Evolutionary conservation across 2,797 vertebrate genomes (phyloP), one percentile per base, ranked within the genome.

Genomic region (Thunnus albacares): DNA sequence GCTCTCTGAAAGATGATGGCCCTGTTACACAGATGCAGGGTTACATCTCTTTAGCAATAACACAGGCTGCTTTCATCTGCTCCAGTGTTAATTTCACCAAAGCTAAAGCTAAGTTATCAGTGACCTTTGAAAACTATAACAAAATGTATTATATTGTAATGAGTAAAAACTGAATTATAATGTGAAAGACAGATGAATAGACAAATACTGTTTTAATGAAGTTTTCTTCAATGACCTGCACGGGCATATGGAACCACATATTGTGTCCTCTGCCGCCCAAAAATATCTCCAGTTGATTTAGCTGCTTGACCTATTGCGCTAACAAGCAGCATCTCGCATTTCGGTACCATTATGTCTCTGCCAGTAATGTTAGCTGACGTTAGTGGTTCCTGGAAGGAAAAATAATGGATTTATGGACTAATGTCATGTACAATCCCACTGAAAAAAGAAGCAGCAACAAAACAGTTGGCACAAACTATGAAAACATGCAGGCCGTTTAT

Each of bases 11-110:
- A 70, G 74, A 65, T 64, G 60, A 62, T 65, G 24, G 57, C 26
- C 28, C 61, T 70, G 58, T 79, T 83, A 53, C 30, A 30, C 47
- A 51, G 55, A 77, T 53, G 60, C 55, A 57, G 58, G 3, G 1
- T 51, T 28, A 47, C n/a, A 56, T 41, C 41, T 49, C 52, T 66
- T 17, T n/a, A 38, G 33, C 17, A 30, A 56, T 72, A 73, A 84
- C 14, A 30, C 13, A 45, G 51, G 14, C 65, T 84, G 81, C 84
- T 89, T 86, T 55, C 64, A 83, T 80, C 65, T 85, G 56, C 87
- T 11, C 12, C 8, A 4, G 17, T 2, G 26, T 4, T 60, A 22
- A 45, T 17, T 49, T 28, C 4, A 26, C 4, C 18, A 18, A 49
- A 49, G 6, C 47, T 49, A 49, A 49, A 49, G 45, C 45, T 47